Evolutionary conservation across 2,888 invertebrate species (phyloP).

Genomic region (Spodoptera exigua): DNA sequence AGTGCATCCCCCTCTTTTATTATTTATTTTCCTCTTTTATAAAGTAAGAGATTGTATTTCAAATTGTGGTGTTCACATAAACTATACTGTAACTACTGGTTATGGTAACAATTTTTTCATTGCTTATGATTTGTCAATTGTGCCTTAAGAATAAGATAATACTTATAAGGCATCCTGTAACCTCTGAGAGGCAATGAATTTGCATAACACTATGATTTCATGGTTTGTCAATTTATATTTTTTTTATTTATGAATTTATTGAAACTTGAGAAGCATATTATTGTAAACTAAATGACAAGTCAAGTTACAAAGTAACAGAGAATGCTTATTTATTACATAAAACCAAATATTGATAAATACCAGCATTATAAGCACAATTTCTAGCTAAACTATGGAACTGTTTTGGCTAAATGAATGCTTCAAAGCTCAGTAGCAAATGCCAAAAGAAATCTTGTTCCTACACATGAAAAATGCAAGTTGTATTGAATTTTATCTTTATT

Average conservation of each 20-base stretch:
- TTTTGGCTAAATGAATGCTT: slow-evolving; percentile 7
- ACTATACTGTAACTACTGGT: slow-evolving; percentile 15
- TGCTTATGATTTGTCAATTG: slow-evolving; percentile 55
- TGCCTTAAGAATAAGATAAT: slow-evolving; percentile 58
- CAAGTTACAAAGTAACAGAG: slow-evolving; percentile 33
- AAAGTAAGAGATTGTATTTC: slow-evolving; percentile 39
- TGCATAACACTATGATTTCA: slow-evolving; percentile 24
- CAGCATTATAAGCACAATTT: slow-evolving; percentile 30
- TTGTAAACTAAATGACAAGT: slow-evolving; percentile 24
- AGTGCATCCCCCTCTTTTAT: slow-evolving; percentile 38
- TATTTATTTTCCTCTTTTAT: too few relatives aligned
- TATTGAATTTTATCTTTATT: background rate
- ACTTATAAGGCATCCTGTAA: slow-evolving; percentile 34
- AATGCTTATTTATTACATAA: slow-evolving; percentile 9
- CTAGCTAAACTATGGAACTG: slow-evolving; percentile 52
- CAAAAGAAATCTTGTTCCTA: background rate
- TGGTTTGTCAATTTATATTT: slow-evolving; percentile 21
- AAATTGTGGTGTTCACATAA: slow-evolving; percentile 39
- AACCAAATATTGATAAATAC: slow-evolving; percentile 10
- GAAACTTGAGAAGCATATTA: slow-evolving; percentile 16
- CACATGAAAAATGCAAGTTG: background rate
- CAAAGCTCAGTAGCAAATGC: too few relatives aligned
- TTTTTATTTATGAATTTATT: slow-evolving; percentile 40
- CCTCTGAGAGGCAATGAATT: slow-evolving; percentile 31
- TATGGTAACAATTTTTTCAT: slow-evolving; percentile 20